Percentiles rank a stretch among this genome's conserved stretches.
phyloP scores from a whole-genome alignment of 2,888 invertebrate genomes.

The Pilophorus perplexus region DNA sequence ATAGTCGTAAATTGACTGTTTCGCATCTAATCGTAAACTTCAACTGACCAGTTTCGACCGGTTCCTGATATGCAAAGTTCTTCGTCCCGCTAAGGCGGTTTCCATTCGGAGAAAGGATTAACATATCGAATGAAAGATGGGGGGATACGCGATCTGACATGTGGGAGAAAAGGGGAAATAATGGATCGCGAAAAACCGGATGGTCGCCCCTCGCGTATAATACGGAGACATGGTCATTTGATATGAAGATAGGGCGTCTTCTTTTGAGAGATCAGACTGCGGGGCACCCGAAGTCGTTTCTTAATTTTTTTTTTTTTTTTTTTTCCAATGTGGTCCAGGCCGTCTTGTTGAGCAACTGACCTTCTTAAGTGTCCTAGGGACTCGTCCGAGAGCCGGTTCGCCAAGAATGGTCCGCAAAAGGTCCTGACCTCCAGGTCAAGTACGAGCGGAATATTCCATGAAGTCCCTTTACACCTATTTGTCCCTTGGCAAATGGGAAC shows the following conservation, averaged over 20 bases:
- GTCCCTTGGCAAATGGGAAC: too few relatives aligned
- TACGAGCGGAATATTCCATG: too few relatives aligned
- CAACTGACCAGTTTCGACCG: neutral
- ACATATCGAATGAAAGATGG: slow-evolving; percentile 12
- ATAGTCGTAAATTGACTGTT: too few relatives aligned
- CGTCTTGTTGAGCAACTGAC: too few relatives aligned
- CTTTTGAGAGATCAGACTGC: slow-evolving; percentile 11
- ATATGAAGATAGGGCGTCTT: slow-evolving; percentile 8
- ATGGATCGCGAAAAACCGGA: slow-evolving; percentile 4
- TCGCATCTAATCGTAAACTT: too few relatives aligned
- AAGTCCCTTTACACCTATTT: too few relatives aligned
- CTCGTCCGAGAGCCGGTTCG: too few relatives aligned
- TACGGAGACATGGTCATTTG: slow-evolving; percentile 6
- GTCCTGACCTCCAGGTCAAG: too few relatives aligned
- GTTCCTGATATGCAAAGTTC: neutral
- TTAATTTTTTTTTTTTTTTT: too few relatives aligned
- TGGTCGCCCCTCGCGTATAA: neutral
- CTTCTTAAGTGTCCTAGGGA: too few relatives aligned
- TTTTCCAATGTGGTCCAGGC: too few relatives aligned
- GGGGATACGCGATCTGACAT: neutral
- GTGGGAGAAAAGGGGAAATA: neutral
- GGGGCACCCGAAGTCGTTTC: slow-evolving; percentile 9
- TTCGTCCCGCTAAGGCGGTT: neutral
- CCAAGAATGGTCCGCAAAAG: too few relatives aligned
- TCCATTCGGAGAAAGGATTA: neutral